Evolutionary conservation across 2,888 invertebrate species (phyloP), one percentile per base, ranked within the genome.

Genomic region (Temnothorax rugatulus): DNA sequence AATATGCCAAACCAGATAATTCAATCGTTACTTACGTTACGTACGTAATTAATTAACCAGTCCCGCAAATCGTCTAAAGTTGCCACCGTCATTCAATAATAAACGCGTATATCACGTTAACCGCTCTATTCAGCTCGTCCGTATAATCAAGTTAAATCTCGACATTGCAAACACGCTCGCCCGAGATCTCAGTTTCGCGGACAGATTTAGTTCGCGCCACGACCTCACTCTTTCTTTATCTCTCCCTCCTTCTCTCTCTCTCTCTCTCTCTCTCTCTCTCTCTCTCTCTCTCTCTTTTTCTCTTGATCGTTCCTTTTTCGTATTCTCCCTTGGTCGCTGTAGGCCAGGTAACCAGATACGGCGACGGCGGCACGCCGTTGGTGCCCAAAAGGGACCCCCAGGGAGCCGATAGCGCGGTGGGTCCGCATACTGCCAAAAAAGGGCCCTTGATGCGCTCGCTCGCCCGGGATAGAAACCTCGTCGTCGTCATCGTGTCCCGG

Each of bases 311-410:
- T 66, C 59, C 79, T 79, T 84, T 76, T 82, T 84, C 83, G 38
- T 76, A 75, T 66, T 77, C 84, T 82, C 84, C 79, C 73, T 76
- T 64, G 61, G 44, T 50, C 59, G 41, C 38, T 59, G 44, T 34
- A 59, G 73, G 34, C 79, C 84, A 85, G 87, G 91, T 91, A 92
- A 92, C 90, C 91, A 90, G 91, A 92, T 91, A 91, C 90, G 81
- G 83, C 83, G 83, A 85, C 87, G 87, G 88, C 87, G 87, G 90
- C 85, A 90, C 88, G 88, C 90, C 86, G 88, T 87, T 86, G 81
- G 88, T 83, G 85, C 81, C 86, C 90, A 88, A 90, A 91, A 90
- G 87, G 84, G 90, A 89, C 89, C 90, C 90, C 89, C 90, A 89
- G 84, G 89, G 89, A 88, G 90, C 73, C 84, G 83, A 83, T 87